Conservation (phyloP, 2,888 invertebrate genomes). For the Pyrrhia umbra region DNA sequence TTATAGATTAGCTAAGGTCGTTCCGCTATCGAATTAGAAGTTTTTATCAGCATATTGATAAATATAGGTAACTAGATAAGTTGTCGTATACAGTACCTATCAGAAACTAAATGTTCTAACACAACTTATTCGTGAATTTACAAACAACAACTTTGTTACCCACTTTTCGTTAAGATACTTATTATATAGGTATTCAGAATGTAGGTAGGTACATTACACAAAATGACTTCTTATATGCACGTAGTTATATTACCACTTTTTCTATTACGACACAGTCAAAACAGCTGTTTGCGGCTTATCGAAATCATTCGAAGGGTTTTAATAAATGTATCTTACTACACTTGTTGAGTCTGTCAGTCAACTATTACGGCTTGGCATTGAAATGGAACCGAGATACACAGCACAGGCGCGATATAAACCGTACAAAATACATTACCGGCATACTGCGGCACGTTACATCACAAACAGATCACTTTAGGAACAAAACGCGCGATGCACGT, state of each 20-base stretch:
- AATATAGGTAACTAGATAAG: background rate
- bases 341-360: slow-evolving; percentile 25
- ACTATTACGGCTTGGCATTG: slow-evolving; percentile 42
- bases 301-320: no score
- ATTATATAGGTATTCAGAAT: no score
- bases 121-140: no score
- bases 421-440: slow-evolving; percentile 35
- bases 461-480: slow-evolving; percentile 14
- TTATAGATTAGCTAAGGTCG: background rate
- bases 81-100: no score
- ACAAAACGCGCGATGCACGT: slow-evolving; percentile 32
- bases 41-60: background rate
- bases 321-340: slow-evolving; percentile 33
- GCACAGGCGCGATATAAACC: slow-evolving; percentile 35
- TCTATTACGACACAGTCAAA: background rate
- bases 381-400: slow-evolving; percentile 28
- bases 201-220: no score
- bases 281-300: no score
- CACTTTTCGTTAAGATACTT: no score
- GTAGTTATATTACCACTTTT: no score
- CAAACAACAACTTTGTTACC: no score
- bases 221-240: no score
- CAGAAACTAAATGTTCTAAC: no score
- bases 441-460: background rate
- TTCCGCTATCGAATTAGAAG: background rate